A percentile compares a stretch with the other conserved stretches of the same genome.
Evolutionary conservation across 1,140 invertebrate species (phyloP).

Genomic region (Bombus soroeensis): DNA sequence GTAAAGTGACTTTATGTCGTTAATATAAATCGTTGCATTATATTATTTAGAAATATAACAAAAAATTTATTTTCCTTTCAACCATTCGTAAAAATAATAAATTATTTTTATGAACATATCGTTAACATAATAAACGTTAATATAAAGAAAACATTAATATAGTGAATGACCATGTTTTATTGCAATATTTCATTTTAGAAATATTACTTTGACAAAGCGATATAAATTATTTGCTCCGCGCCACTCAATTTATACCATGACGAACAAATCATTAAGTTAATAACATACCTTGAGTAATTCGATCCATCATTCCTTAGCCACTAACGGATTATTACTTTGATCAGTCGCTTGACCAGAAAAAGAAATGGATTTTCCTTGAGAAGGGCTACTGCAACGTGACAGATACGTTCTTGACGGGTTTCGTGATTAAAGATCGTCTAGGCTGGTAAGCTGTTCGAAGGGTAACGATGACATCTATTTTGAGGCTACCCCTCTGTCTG

Average conservation of each 20-base stretch:
- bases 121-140: no score
- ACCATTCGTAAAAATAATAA: no score
- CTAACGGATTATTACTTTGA: slow-evolving; percentile 1
- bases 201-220: neutral
- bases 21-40: no score
- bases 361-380: slow-evolving; percentile 23
- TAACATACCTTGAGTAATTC: neutral
- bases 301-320: slow-evolving; percentile 18
- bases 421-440: slow-evolving; percentile 45
- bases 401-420: slow-evolving; percentile 37
- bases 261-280: slow-evolving; percentile 2
- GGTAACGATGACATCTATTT: slow-evolving; percentile 51
- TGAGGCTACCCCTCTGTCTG: slow-evolving; percentile 7
- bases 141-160: no score
- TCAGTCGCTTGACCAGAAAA: slow-evolving; percentile 2
- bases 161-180: no score
- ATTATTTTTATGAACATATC: no score
- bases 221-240: neutral
- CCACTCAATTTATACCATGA: neutral
- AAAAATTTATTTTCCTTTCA: no score
- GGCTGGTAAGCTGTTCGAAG: neutral
- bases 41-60: no score
- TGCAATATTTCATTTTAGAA: neutral
- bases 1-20: no score
- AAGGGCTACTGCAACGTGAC: slow-evolving; percentile 10